Evolutionary conservation across 2,888 invertebrate genomes (phyloP).

Genomic region (Hypolimnas misippus): DNA sequence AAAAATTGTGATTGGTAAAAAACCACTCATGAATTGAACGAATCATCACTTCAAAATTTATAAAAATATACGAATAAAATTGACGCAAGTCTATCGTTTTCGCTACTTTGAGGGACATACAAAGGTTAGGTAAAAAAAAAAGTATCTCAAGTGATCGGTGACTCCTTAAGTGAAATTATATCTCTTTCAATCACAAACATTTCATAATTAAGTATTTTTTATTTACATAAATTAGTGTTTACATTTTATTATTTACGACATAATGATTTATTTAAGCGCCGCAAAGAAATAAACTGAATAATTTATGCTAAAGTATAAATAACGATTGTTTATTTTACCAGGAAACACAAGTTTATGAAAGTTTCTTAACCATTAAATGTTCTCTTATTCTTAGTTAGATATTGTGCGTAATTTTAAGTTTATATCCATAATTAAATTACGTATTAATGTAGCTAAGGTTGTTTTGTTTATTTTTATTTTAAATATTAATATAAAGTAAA

Average conservation of each 20-base stretch:
- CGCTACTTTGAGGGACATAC: background rate
- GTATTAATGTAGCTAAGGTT: no score
- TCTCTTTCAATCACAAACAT: no score
- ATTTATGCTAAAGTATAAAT: background rate
- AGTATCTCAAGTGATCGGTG: no score
- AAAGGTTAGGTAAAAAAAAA: no score
- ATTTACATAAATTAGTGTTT: no score
- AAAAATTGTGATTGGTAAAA: background rate
- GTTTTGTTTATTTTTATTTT: no score
- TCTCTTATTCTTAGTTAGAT: background rate
- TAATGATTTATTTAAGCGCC: no score
- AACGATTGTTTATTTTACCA: background rate
- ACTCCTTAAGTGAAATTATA: no score
- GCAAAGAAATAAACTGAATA: constrained; percentile 1
- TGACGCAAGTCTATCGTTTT: background rate
- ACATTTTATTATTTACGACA: no score
- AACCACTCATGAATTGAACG: background rate
- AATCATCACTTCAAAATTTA: background rate
- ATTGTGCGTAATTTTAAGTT: background rate
- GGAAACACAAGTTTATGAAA: background rate
- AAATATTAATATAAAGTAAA: no score
- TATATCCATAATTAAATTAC: no score
- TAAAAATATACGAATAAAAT: background rate
- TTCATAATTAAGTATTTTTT: no score
- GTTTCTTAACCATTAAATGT: background rate